phyloP scores from a whole-genome alignment of 2,113 vertebrate species.

The Mus spicilegus region DNA sequence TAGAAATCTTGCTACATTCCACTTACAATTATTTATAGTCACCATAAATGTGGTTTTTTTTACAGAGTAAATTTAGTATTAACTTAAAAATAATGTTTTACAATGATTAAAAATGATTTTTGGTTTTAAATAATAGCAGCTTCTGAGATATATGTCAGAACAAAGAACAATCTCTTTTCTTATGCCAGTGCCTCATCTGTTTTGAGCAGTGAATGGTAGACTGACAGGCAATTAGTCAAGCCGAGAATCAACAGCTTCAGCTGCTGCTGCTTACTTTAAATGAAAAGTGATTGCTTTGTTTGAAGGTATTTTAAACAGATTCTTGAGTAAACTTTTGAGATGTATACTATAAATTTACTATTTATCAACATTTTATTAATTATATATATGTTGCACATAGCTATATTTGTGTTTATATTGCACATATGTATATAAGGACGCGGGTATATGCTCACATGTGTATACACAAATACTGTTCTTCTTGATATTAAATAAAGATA shows the following conservation, averaged over 20 bases:
- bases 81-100: neutral
- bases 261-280: constrained; percentile 63
- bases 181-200: constrained; percentile 24
- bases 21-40: neutral
- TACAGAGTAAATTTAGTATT: neutral
- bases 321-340: constrained; percentile 42
- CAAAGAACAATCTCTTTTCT: constrained; percentile 46
- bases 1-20: neutral
- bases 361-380: neutral
- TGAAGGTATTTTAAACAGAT: constrained; percentile 48
- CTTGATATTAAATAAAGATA: neutral
- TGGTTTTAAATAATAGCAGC: neutral
- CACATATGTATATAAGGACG: neutral
- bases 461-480: neutral
- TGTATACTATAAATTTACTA: neutral
- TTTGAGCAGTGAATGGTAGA: constrained; percentile 51
- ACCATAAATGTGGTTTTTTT: neutral
- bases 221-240: constrained; percentile 65
- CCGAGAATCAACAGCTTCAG: constrained; percentile 40
- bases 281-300: constrained; percentile 60
- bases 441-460: too few species aligned
- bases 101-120: constrained; percentile 18
- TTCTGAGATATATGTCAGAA: constrained; percentile 30
- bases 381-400: neutral
- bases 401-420: neutral